phyloP scores from a whole-genome alignment of 1,140 invertebrate genomes.

The Sarcophaga peregrina region DNA sequence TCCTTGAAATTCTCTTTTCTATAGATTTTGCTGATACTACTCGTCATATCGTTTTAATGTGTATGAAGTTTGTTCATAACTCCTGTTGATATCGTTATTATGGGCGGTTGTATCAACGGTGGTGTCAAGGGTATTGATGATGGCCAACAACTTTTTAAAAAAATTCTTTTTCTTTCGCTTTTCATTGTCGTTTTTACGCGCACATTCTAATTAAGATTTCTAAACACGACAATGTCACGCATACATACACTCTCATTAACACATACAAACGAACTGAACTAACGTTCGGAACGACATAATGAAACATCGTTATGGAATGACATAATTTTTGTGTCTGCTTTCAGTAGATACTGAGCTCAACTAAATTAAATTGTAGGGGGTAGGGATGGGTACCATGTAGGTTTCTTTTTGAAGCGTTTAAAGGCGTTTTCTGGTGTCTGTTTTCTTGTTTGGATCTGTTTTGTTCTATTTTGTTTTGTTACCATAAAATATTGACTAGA shows the following conservation, averaged over 20 bases:
- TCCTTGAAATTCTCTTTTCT: not conserved
- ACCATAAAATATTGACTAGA: too few relatives aligned
- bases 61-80: not conserved
- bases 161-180: too few relatives aligned
- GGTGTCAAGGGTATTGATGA: not conserved
- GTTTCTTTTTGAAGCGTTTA: not conserved
- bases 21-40: not conserved
- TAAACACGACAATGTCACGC: not conserved
- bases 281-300: not conserved
- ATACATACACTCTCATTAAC: too few relatives aligned
- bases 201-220: conserved; percentile 8
- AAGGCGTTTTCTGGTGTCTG: not conserved
- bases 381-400: not conserved
- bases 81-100: not conserved
- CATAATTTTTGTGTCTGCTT: not conserved
- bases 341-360: not conserved
- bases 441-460: too few relatives aligned
- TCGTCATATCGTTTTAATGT: too few relatives aligned
- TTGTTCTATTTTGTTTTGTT: too few relatives aligned
- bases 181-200: not conserved
- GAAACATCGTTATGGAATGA: not conserved
- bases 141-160: not conserved
- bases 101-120: not conserved
- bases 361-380: not conserved
- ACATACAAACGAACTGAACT: too few relatives aligned